Evolutionary conservation across 2,113 vertebrate species (phyloP).

Genomic region (Mungos mungo): DNA sequence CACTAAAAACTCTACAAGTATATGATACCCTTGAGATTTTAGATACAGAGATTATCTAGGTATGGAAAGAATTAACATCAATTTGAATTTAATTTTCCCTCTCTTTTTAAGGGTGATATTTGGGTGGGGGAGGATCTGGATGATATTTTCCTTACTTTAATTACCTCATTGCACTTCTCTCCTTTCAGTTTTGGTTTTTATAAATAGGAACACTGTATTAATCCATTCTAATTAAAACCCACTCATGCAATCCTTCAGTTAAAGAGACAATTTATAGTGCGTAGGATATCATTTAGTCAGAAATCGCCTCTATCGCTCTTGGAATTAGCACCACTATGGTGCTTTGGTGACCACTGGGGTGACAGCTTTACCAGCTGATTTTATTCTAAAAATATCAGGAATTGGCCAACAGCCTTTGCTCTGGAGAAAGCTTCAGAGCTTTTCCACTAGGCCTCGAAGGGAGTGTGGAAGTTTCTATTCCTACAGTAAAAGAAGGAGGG

Average conservation of each 20-base stretch:
- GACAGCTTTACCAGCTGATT: conserved; percentile 74
- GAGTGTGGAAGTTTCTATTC: neutral
- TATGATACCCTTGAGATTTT: conserved; percentile 3
- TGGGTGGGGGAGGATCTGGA: conserved; percentile 63
- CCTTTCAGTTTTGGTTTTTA: conserved; percentile 78
- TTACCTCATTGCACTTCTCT: conserved; percentile 69
- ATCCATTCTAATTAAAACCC: conserved; percentile 83
- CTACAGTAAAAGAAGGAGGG: neutral
- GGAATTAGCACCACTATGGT: conserved; percentile 73
- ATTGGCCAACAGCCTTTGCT: conserved; percentile 67
- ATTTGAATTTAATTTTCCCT: conserved; percentile 13
- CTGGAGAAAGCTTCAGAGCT: conserved; percentile 64
- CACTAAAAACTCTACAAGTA: neutral
- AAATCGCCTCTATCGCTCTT: conserved; percentile 72
- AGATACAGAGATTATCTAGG: neutral
- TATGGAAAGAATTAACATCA: neutral
- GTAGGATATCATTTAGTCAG: conserved; percentile 79
- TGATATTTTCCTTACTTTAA: conserved; percentile 49
- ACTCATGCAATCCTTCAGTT: conserved; percentile 70
- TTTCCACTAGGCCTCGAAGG: neutral
- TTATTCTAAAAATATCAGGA: conserved; percentile 67
- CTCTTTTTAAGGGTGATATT: conserved; percentile 58
- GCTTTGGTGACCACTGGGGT: conserved; percentile 65
- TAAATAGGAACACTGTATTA: conserved; percentile 76
- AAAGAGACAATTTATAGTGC: conserved; percentile 76